Percentiles rank a stretch among this genome's conserved stretches.
Conservation (phyloP, 2,113 vertebrate species). For the Monopterus albus region DNA sequence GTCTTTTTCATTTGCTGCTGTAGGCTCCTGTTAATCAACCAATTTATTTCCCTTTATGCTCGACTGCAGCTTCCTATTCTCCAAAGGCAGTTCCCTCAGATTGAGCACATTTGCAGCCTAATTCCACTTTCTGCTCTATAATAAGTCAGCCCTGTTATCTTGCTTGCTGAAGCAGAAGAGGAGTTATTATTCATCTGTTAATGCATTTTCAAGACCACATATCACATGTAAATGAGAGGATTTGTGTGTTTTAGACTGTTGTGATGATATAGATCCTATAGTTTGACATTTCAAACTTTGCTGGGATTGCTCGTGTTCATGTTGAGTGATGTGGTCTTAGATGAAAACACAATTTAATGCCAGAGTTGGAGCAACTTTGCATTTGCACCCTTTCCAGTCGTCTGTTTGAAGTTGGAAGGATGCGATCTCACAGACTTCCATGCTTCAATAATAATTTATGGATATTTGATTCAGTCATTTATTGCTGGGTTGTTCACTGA, state of each 20-base stretch:
- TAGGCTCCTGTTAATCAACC: conserved; percentile 41
- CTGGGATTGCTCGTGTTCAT: not conserved
- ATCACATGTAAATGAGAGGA: not conserved
- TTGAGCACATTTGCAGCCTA: conserved; percentile 32
- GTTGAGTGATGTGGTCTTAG: no score
- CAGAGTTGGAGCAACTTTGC: no score
- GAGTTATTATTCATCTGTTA: conserved; percentile 7
- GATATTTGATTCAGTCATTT: no score
- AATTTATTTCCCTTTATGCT: conserved; percentile 56
- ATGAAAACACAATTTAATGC: no score
- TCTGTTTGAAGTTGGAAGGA: no score
- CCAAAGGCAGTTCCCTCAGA: not conserved
- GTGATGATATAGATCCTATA: no score
- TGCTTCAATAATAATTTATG: no score
- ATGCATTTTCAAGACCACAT: not conserved
- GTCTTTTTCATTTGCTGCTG: conserved; percentile 43
- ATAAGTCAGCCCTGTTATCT: conserved; percentile 21
- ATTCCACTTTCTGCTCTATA: conserved; percentile 14
- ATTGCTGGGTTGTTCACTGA: no score
- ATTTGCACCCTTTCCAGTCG: no score
- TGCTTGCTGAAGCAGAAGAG: not conserved
- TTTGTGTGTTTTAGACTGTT: not conserved
- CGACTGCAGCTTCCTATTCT: conserved; percentile 36
- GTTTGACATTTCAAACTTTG: not conserved
- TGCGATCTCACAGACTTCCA: no score